Percentiles rank a stretch among this genome's conserved stretches.
phyloP scores from a whole-genome alignment of 2,888 invertebrate species.

The Melanotus villosus region DNA sequence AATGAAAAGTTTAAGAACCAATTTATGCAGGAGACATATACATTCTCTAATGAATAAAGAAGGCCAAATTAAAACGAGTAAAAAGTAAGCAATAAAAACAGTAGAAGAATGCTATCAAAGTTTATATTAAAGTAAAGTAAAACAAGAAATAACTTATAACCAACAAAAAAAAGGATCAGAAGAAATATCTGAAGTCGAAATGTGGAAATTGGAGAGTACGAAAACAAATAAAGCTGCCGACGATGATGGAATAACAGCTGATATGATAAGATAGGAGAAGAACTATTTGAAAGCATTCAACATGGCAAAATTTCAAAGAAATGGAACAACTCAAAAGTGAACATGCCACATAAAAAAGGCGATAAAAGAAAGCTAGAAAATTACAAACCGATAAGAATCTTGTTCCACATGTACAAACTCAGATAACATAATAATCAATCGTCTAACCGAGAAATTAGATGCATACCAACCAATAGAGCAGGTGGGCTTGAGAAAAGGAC shows the following conservation, averaged over 20 bases:
- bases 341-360: neutral
- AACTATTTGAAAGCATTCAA: neutral
- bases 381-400: neutral
- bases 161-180: neutral
- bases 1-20: neutral
- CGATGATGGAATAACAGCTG: neutral
- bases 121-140: neutral
- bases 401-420: conserved; percentile 2
- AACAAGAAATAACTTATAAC: neutral
- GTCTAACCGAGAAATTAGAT: no score
- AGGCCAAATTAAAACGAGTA: neutral
- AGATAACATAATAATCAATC: neutral
- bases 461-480: no score
- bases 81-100: neutral
- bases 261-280: conserved; percentile 2
- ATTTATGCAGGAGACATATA: conserved; percentile 1
- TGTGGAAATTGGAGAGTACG: neutral
- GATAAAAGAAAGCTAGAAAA: neutral
- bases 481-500: neutral
- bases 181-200: neutral
- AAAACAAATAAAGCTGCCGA: conserved; percentile 7
- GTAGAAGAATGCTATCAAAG: neutral
- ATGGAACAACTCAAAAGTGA: neutral
- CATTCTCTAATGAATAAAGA: conserved; percentile 6
- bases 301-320: neutral